Conservation (phyloP, 2,797 vertebrate genomes). For the Choloepus didactylus region DNA sequence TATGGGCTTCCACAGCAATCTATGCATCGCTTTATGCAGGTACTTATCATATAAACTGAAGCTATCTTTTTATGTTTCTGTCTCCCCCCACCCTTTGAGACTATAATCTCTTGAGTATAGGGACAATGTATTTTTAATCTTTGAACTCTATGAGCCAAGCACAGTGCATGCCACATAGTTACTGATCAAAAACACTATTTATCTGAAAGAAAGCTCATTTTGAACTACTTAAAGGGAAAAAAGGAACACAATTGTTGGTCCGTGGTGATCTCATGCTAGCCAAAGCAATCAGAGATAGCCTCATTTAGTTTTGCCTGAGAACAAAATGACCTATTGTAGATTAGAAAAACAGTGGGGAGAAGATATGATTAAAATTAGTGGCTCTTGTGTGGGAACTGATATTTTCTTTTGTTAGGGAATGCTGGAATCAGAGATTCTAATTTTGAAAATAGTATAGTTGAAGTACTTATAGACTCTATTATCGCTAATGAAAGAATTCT, state of each 20-base stretch:
- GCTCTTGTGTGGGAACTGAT: constrained; percentile 3
- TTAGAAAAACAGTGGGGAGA: constrained; percentile 33
- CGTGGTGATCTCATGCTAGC: not conserved
- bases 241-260: constrained; percentile 17
- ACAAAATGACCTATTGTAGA: constrained; percentile 51
- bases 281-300: constrained; percentile 21
- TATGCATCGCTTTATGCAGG: not conserved
- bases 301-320: constrained; percentile 48
- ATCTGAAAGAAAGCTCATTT: constrained; percentile 29
- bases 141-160: not conserved
- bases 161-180: not conserved
- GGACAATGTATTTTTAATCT: not conserved
- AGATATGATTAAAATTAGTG: constrained; percentile 33
- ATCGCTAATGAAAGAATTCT: constrained; percentile 11
- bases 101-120: not conserved
- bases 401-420: constrained; percentile 34
- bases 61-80: not conserved
- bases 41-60: not conserved
- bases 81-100: not conserved
- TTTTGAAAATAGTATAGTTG: constrained; percentile 2
- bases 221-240: constrained; percentile 8
- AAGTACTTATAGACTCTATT: not conserved
- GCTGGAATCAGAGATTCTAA: not conserved
- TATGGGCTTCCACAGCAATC: not conserved
- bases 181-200: not conserved